A percentile compares a stretch with the other conserved stretches of the same genome.
Evolutionary conservation across 2,888 invertebrate genomes (phyloP).

Genomic region (Prosopocoilus inquinatus): DNA sequence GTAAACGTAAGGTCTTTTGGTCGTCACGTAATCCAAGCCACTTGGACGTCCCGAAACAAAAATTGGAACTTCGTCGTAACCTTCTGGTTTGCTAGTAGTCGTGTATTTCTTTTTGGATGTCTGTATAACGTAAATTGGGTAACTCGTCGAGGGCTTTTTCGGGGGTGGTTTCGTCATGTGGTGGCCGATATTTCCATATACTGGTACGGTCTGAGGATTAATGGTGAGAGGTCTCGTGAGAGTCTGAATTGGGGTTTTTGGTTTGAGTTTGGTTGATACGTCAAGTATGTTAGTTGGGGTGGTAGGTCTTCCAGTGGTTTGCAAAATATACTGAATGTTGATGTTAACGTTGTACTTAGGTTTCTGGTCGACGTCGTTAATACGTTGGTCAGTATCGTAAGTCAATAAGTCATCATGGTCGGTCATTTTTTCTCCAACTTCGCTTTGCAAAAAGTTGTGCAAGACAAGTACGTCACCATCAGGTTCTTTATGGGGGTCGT

Average conservation of each 20-base stretch:
- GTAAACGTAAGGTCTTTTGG: neutral
- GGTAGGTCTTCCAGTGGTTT: conserved; percentile 5
- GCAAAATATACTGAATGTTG: conserved; percentile 30
- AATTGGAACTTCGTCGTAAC: conserved; percentile 11
- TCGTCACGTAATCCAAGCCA: neutral
- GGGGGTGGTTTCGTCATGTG: neutral
- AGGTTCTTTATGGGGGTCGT: too few species aligned
- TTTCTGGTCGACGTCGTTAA: neutral
- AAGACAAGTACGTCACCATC: neutral
- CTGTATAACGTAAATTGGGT: conserved; percentile 13
- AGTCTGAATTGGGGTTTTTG: neutral
- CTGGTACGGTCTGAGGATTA: neutral
- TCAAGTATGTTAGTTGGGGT: neutral
- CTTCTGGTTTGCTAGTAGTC: conserved; percentile 9
- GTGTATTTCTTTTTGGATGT: conserved; percentile 1
- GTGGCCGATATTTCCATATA: neutral
- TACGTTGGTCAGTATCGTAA: neutral
- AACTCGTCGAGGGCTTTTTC: conserved; percentile 7
- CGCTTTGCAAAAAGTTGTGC: neutral
- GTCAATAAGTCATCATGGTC: neutral
- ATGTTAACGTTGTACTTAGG: conserved; percentile 32
- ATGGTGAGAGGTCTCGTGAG: neutral
- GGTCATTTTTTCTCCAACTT: neutral
- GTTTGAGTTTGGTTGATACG: neutral
- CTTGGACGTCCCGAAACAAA: conserved; percentile 2